A percentile compares a stretch with the other conserved stretches of the same genome.
Conservation (phyloP, 2,888 invertebrate species). For the Andrena praecox region DNA sequence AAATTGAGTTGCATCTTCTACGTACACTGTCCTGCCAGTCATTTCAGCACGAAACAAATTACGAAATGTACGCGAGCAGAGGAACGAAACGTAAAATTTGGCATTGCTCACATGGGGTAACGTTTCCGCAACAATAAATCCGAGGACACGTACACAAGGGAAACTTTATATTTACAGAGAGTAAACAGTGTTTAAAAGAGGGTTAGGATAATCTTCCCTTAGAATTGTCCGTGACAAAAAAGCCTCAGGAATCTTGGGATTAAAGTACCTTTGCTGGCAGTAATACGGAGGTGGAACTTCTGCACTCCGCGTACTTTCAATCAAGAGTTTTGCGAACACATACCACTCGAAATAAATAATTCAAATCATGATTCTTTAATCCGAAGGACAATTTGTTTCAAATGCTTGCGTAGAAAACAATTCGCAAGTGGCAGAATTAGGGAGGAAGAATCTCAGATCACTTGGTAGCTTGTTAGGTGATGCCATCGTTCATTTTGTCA, state of each 20-base stretch:
- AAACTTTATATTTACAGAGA: neutral
- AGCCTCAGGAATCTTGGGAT: slow-evolving; percentile 12
- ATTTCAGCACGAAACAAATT: too few species aligned
- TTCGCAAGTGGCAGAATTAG: slow-evolving; percentile 15
- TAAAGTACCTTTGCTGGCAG: neutral
- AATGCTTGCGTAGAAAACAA: neutral
- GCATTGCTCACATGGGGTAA: neutral
- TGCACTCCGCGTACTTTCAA: neutral
- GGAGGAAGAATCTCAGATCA: neutral
- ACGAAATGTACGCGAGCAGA: too few species aligned
- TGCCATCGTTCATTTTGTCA: slow-evolving; percentile 47
- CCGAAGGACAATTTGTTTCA: neutral
- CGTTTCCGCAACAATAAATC: neutral
- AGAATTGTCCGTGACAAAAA: slow-evolving; percentile 10
- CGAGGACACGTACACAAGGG: neutral
- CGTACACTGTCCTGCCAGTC: neutral
- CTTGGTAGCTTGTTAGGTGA: slow-evolving; percentile 2
- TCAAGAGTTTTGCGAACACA: neutral
- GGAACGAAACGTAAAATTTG: neutral
- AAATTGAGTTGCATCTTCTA: neutral
- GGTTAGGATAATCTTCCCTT: slow-evolving; percentile 40
- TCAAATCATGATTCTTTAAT: neutral
- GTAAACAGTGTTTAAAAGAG: neutral
- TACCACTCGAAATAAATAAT: slow-evolving; percentile 1
- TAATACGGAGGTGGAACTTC: neutral